Percentiles rank a stretch among this genome's conserved stretches.
Conservation (phyloP, 2,888 invertebrate genomes). For the Atethmia centrago region DNA sequence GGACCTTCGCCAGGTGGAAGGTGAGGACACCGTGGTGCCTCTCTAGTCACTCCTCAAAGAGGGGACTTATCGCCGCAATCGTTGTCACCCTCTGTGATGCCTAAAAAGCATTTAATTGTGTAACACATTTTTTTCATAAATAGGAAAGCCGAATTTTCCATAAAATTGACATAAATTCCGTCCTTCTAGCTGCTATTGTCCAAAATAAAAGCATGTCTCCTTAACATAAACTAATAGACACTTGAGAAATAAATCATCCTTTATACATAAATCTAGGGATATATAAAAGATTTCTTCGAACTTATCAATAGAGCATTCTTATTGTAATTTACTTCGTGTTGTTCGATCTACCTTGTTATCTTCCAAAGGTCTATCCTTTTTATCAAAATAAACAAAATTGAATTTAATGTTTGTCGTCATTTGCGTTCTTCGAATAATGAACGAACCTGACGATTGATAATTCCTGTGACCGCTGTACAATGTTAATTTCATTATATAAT, state of each 20-base stretch:
- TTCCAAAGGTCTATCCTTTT: neutral
- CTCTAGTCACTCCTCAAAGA: no score
- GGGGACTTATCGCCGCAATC: no score
- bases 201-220: neutral
- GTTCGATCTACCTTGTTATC: neutral
- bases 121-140: neutral
- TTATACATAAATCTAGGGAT: neutral
- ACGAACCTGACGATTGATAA: neutral
- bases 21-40: no score
- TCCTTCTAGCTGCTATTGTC: neutral
- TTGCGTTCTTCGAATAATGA: neutral
- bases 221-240: slow-evolving; percentile 22
- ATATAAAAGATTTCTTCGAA: neutral
- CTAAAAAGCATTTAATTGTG: neutral
- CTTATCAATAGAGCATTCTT: neutral
- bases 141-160: neutral
- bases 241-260: slow-evolving; percentile 1
- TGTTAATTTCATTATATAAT: no score
- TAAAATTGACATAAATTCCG: neutral
- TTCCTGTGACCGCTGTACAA: neutral
- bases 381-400: neutral
- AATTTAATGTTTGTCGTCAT: neutral
- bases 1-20: no score
- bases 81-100: neutral
- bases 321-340: neutral